These are phyloP conservation scores for Limnodromus scolopaceus DNA, from an alignment of 2,797 vertebrate species.

Conservation along the genomic window DNA sequence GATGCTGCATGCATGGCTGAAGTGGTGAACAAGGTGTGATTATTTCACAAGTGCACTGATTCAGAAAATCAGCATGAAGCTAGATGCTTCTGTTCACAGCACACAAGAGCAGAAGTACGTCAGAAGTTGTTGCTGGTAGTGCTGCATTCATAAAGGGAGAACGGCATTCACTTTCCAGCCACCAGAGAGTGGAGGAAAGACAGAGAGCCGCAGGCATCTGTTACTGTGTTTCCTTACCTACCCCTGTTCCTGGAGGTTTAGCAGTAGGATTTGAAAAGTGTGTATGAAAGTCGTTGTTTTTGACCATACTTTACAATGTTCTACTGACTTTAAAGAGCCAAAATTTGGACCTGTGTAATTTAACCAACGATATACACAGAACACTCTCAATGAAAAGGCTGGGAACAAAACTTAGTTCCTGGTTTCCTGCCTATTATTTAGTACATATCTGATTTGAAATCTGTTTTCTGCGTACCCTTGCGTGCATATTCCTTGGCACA, in stretches of 20 bases:
- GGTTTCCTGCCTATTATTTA: slow-evolving; percentile 39
- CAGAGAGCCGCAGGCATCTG: background rate
- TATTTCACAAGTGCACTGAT: background rate
- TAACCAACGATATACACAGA: background rate
- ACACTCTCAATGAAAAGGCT: background rate
- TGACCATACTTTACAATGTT: background rate
- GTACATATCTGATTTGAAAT: slow-evolving; percentile 42
- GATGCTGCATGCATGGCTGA: background rate
- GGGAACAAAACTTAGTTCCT: slow-evolving; percentile 33
- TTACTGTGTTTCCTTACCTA: slow-evolving; percentile 20
- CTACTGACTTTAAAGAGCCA: background rate
- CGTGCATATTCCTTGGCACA: slow-evolving; percentile 27
- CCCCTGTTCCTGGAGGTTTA: background rate
- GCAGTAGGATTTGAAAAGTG: slow-evolving; percentile 3
- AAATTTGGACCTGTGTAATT: background rate
- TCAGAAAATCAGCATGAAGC: background rate
- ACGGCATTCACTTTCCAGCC: background rate
- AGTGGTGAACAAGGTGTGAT: background rate
- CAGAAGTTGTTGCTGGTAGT: background rate
- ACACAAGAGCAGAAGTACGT: background rate
- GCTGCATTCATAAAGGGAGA: background rate
- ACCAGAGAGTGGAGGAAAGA: slow-evolving; percentile 12
- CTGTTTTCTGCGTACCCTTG: slow-evolving; percentile 41
- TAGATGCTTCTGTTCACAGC: background rate
- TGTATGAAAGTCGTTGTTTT: background rate